Evolutionary conservation across 2,888 invertebrate species (phyloP).

Genomic region (Pachycephus smyrnensis): DNA sequence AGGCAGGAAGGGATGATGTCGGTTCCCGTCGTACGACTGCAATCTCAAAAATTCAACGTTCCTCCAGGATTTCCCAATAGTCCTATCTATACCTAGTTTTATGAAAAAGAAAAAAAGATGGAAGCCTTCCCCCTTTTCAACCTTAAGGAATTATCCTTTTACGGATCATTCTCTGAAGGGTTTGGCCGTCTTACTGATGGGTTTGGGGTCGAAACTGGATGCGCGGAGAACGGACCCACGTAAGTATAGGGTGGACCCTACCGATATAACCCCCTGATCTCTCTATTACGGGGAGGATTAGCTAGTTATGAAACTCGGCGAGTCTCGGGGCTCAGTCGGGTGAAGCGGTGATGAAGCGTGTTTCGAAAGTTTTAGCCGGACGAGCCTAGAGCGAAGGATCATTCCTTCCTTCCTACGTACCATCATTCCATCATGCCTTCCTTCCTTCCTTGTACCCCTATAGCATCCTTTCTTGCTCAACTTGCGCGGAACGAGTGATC

Average conservation of each 20-base stretch:
- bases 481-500: slow-evolving; percentile 48
- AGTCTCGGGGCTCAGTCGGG: slow-evolving; percentile 12
- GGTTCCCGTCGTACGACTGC: neutral
- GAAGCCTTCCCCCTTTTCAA: neutral
- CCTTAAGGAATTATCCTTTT: neutral
- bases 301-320: slow-evolving; percentile 60
- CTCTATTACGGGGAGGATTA: slow-evolving; percentile 61
- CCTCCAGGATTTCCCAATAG: neutral
- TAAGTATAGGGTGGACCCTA: neutral
- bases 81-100: neutral
- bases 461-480: neutral
- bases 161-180: neutral
- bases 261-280: slow-evolving; percentile 42
- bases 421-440: slow-evolving; percentile 9
- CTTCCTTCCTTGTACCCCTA: slow-evolving; percentile 8
- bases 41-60: neutral
- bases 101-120: too few species aligned
- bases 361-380: slow-evolving; percentile 25
- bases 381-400: slow-evolving; percentile 14
- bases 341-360: slow-evolving; percentile 32
- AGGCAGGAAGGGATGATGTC: neutral
- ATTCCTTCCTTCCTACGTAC: slow-evolving; percentile 26
- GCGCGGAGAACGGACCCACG: neutral
- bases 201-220: neutral
- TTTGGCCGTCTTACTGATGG: neutral